Base-by-base conservation (phyloP, 2,797 vertebrate genomes). In the Leptoclinus maculatus region DNA sequence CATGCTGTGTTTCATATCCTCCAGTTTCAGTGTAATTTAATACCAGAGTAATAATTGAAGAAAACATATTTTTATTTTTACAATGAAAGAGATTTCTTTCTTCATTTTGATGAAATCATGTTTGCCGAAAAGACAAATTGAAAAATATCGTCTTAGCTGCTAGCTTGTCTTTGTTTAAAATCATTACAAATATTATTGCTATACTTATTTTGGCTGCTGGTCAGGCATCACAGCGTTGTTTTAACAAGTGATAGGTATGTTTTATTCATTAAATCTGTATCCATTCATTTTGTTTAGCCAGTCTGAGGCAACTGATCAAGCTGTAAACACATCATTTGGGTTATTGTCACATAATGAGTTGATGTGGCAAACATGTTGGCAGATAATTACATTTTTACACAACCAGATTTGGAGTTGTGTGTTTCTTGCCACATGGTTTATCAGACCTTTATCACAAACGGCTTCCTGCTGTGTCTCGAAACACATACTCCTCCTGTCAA, bases 41-140 rank as follows among this genome's bases (percentile, higher is more conserved):
- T 3, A 38, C 36, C 63, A 63, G 63, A 69, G 54, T n/a, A n/a
- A 80, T 79, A 29, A 14, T 10, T 65, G 41, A 57, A 32, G 16
- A 32, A 57, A 32, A 29, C 16, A 29, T 29, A 3, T 7, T 29
- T 56, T 29, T 56, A 56, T 56, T 0, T 56, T 56, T 29, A 17
- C 53, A 54, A 27, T 36, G 2, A 36, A 10, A 10, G 36, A 38
- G 8, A 9, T 38, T 38, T 38, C 10, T 38, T 38, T 38, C 36
- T 38, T 38, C 36, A 11, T 10, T 38, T 38, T 38, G 36, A 38
- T 11, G 10, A 38, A 38, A 11, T 38, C 36, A 38, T 38, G 32
- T 34, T 34, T 34, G 32, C 32, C 45, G 3, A 36, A 59, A 36
- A n/a, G 32, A 59, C 32, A n/a, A 12, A 59, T 34, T 49, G 43